phyloP scores from a whole-genome alignment of 2,113 vertebrate species.

The Pterocles gutturalis region DNA sequence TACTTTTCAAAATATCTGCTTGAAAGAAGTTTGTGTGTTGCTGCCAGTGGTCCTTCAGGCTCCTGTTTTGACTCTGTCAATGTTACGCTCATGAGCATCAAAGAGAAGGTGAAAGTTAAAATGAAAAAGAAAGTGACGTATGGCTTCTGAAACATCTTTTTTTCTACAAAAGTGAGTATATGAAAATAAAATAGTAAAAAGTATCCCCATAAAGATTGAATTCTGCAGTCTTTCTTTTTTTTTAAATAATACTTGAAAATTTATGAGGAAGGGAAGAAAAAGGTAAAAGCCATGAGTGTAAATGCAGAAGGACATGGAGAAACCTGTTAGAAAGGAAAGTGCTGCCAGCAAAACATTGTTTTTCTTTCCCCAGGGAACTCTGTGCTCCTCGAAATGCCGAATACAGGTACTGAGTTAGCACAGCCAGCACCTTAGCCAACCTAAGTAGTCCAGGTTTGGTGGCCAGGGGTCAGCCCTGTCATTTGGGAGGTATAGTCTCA shows the following conservation, averaged over 20 bases:
- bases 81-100: not conserved
- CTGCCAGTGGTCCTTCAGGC: not conserved
- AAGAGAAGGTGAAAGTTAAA: not conserved
- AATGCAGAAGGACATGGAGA: not conserved
- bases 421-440: not conserved
- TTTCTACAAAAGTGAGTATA: not conserved
- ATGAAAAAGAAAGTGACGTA: not conserved
- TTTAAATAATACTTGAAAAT: not conserved
- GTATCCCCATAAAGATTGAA: constrained; percentile 6
- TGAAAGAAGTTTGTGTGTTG: not conserved
- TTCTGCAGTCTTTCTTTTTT: not conserved
- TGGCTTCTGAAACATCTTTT: not conserved
- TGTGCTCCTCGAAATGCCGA: not conserved
- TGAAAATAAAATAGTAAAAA: not conserved
- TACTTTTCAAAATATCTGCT: not conserved
- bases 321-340: not conserved
- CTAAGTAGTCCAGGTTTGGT: not conserved
- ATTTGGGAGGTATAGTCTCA: not conserved
- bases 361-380: not conserved
- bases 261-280: not conserved
- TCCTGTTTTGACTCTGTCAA: not conserved
- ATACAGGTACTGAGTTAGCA: not conserved
- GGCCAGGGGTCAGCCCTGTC: not conserved
- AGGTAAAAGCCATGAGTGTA: not conserved
- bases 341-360: not conserved